Evolutionary conservation across 2,888 invertebrate species (phyloP).

Genomic region (Orthosia gothica): DNA sequence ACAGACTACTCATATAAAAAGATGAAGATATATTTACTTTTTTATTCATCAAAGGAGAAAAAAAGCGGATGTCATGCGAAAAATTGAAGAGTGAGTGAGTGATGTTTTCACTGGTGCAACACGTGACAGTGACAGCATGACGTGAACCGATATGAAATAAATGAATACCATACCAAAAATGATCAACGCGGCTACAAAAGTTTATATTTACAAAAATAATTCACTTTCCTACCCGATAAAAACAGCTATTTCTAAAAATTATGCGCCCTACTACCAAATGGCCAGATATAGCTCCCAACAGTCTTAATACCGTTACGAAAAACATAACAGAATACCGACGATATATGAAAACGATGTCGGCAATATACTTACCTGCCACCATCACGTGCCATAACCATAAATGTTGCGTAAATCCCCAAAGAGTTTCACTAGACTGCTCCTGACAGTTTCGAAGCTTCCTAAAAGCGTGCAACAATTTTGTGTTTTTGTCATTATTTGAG

Average conservation of each 20-base stretch:
- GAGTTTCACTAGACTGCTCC: constrained; percentile 55
- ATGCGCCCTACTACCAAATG: constrained; percentile 34
- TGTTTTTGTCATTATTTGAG: constrained; percentile 22
- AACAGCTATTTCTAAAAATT: constrained; percentile 11
- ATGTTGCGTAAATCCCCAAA: constrained; percentile 57
- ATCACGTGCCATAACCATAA: constrained; percentile 62
- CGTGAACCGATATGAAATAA: too few relatives aligned
- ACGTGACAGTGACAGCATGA: too few relatives aligned
- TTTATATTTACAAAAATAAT: too few relatives aligned
- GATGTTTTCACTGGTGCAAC: too few relatives aligned
- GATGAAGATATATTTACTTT: too few relatives aligned
- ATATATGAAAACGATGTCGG: constrained; percentile 60
- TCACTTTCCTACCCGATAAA: background rate
- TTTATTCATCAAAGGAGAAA: too few relatives aligned
- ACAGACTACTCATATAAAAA: too few relatives aligned
- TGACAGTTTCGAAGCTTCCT: constrained; percentile 48
- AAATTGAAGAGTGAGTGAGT: too few relatives aligned
- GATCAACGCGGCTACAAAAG: too few relatives aligned
- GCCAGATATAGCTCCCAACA: constrained; percentile 42
- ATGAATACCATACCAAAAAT: too few relatives aligned
- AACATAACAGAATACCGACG: constrained; percentile 53
- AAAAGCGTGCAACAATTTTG: constrained; percentile 28
- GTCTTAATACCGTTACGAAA: constrained; percentile 58
- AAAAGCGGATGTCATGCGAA: too few relatives aligned
- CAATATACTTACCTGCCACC: constrained; percentile 56